These are phyloP conservation scores for Microcebus tavaratra DNA, from an alignment of 2,113 vertebrate species.

Conservation along the genomic window DNA sequence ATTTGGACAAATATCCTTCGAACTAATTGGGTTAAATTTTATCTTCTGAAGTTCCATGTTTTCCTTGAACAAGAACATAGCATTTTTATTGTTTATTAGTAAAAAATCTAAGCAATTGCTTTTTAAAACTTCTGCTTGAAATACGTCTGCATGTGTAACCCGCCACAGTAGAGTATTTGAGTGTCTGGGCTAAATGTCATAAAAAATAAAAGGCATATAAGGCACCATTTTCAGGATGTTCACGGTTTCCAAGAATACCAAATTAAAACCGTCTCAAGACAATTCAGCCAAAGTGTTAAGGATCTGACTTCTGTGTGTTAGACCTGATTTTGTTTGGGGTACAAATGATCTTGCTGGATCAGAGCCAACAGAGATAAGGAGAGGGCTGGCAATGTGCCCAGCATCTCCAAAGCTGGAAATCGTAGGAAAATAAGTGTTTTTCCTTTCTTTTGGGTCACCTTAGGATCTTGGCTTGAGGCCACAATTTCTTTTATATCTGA, in stretches of 20 bases:
- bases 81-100: background rate
- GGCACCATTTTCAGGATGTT: background rate
- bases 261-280: conserved; percentile 13
- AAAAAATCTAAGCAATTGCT: background rate
- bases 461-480: conserved; percentile 33
- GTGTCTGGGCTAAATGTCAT: background rate
- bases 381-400: background rate
- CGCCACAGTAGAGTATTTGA: background rate
- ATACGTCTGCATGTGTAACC: too few species aligned
- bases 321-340: background rate
- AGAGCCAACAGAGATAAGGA: background rate
- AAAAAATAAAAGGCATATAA: background rate
- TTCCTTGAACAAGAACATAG: background rate
- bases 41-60: background rate
- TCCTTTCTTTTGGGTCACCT: conserved; percentile 36
- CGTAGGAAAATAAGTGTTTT: conserved; percentile 36
- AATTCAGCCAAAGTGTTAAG: background rate
- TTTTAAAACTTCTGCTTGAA: conserved; percentile 16
- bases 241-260: conserved; percentile 17
- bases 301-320: background rate
- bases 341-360: conserved; percentile 3
- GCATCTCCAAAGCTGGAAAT: conserved; percentile 46
- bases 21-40: conserved; percentile 27
- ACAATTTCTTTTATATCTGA: background rate
- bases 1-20: background rate